Conservation (phyloP, 2,113 vertebrate genomes). For the Oostethus manadensis region DNA sequence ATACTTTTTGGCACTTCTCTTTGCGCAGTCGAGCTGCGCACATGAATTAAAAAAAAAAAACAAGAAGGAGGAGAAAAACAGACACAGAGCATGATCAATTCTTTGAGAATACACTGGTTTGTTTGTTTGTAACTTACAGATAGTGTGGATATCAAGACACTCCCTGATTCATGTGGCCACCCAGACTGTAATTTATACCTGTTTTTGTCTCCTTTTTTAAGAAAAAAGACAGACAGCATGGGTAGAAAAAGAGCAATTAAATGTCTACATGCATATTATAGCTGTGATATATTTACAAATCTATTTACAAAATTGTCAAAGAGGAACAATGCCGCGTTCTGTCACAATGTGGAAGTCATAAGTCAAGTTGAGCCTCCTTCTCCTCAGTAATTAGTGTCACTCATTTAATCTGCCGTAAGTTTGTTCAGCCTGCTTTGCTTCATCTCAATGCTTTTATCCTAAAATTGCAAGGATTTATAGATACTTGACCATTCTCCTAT, state of each 20-base stretch:
- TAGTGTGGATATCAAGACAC: constrained; percentile 70
- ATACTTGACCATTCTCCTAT: constrained; percentile 1
- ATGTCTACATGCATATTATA: constrained; percentile 81
- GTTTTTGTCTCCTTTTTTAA: constrained; percentile 59
- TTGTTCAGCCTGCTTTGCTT: constrained; percentile 6
- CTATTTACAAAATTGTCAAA: constrained; percentile 77
- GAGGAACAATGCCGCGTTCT: constrained; percentile 73
- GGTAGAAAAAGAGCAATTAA: constrained; percentile 68
- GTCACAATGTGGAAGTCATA: constrained; percentile 29
- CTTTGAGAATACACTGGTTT: constrained; percentile 68
- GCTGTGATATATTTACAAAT: constrained; percentile 78
- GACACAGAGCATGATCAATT: constrained; percentile 65
- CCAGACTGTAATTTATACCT: constrained; percentile 72
- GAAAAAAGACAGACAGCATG: constrained; percentile 57
- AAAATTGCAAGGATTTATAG: constrained; percentile 22
- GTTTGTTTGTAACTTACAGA: constrained; percentile 64
- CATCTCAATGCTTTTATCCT: constrained; percentile 21
- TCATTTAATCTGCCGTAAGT: constrained; percentile 14
- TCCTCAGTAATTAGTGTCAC: constrained; percentile 14
- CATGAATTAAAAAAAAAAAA: constrained; percentile 68
- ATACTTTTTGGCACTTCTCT: constrained; percentile 82
- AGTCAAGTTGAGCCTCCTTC: constrained; percentile 29
- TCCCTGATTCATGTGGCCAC: constrained; percentile 76
- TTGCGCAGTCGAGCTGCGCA: constrained; percentile 75
- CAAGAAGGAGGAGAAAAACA: constrained; percentile 45